These are phyloP conservation scores for Xyliphius kryptos DNA, from an alignment of 2,113 vertebrate genomes.

Conservation along the genomic window DNA sequence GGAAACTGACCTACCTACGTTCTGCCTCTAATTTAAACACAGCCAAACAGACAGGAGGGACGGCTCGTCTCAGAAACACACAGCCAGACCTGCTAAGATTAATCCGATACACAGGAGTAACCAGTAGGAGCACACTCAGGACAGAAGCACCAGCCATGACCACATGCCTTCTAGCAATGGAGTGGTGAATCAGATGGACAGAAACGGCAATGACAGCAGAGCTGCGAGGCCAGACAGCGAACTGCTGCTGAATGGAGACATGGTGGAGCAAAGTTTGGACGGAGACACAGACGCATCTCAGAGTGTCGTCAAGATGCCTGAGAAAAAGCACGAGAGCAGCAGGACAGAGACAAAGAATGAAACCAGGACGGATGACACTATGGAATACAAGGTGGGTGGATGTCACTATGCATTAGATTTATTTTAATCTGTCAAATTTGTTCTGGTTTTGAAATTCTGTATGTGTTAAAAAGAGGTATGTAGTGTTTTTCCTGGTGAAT, in stretches of 20 bases:
- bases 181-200: conserved; percentile 55
- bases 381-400: conserved; percentile 11
- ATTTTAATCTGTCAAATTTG: no score
- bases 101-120: conserved; percentile 49
- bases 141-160: conserved; percentile 45
- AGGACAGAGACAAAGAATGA: conserved; percentile 35
- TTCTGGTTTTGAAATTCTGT: no score
- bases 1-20: conserved; percentile 30
- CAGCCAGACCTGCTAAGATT: conserved; percentile 50
- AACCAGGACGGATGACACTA: background rate
- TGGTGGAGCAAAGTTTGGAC: conserved; percentile 37
- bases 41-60: conserved; percentile 59
- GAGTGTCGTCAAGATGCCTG: conserved; percentile 24
- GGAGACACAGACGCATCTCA: conserved; percentile 25
- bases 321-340: conserved; percentile 5
- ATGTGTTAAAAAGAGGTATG: no score
- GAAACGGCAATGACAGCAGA: conserved; percentile 22
- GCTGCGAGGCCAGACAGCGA: conserved; percentile 22
- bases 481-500: no score
- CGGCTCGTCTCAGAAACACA: conserved; percentile 49
- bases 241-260: conserved; percentile 60
- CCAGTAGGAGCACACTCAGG: conserved; percentile 22
- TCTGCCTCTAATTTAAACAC: conserved; percentile 33
- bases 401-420: no score
- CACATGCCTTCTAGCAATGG: conserved; percentile 51